Base-by-base conservation (phyloP, 92 coral and sea anemone species). In the Phenganax marumi region DNA sequence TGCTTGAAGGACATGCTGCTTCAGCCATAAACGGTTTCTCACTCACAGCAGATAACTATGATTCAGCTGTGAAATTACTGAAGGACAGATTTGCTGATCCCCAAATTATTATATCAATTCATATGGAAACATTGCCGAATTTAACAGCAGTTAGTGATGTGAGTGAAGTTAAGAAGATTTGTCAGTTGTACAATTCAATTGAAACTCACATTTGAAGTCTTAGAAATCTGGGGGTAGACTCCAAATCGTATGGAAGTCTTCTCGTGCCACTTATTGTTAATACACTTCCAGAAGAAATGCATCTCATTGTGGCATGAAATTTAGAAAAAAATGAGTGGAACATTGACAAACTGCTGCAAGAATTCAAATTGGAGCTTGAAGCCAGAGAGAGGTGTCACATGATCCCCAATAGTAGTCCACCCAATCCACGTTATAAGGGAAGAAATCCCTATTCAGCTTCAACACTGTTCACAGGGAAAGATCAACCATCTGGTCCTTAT, bases 231-330 rank as follows among this genome's bases (percentile, higher is more conserved):
- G n/a, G n/a, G n/a, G n/a, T n/a, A n/a, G n/a, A n/a, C n/a, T n/a
- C n/a, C n/a, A n/a, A 85, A 24, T 79, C 43, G 1, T 85, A 78
- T 70, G 85, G 79, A 39, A 85, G 79, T 19, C 50, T 85, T 16
- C 47, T 85, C 24, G 55, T 79, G 22, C 88, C 84, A 11, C 65
- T 78, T 16, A 53, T 85, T 12, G 25, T 85, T 11, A 54, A 54
- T 17, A 54, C 10, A 54, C 10, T 54, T 17, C 60, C 60, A 54
- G 60, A 54, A 54, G 10, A n/a, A 10, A 10, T 54, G 17, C 60
- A n/a, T 17, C 60, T 54, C 11, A 54, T 54, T 54, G 60, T 54
- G 60, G 10, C 60, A 54, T 17, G 60, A 54, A 54, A 54, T 10
- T 17, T 54, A 10, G 60, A 54, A 10, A 63, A 63, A 63, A 25